Evolutionary conservation across 2,797 vertebrate species (phyloP), one percentile per base, ranked within the genome.

Genomic region (Danio kyathit): DNA sequence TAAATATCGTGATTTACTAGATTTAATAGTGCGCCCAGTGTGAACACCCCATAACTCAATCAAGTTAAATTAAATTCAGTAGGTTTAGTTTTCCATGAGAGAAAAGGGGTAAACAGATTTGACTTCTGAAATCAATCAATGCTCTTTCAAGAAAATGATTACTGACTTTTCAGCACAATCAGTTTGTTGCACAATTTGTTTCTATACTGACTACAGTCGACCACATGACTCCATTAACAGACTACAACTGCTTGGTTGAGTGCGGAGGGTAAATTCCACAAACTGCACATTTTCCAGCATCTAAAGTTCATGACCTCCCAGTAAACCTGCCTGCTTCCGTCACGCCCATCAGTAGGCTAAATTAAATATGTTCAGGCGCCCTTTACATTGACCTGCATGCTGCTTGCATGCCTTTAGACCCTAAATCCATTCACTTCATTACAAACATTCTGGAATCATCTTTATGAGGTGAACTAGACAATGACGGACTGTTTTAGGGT

Each of bases 261-360:
- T 29, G 29, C 3, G 29, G 29, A 29, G 29, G 1, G 41, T 19
- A 74, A 60, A 48, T 74, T 38, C 56, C 56, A 48, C n/a, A 59
- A 48, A 48, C 6, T 4, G 0, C 1, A 48, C 0, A 1, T 38
- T 51, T n/a, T 17, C n/a, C 59, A 10, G 7, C 29, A 43, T 54
- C 44, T 65, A 48, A 16, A 54, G 38, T 17, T 43, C 74, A 41
- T 49, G 44, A 49, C 72, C 57, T 61, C 57, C 16, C 21, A 13
- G 7, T 61, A 61, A 74, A 48, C 72, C 41, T 46, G 70, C 41
- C 70, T 0, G 0, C 12, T 16, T 29, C 40, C 5, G 10, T 75
- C 61, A 43, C 29, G 41, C 74, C 46, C 60, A 54, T 76, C 49
- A 16, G 5, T 41, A 21, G n/a, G 38, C 74, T 65, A 64, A 65